phyloP scores from a whole-genome alignment of 2,797 vertebrate species.

The Sebastes iracundus region DNA sequence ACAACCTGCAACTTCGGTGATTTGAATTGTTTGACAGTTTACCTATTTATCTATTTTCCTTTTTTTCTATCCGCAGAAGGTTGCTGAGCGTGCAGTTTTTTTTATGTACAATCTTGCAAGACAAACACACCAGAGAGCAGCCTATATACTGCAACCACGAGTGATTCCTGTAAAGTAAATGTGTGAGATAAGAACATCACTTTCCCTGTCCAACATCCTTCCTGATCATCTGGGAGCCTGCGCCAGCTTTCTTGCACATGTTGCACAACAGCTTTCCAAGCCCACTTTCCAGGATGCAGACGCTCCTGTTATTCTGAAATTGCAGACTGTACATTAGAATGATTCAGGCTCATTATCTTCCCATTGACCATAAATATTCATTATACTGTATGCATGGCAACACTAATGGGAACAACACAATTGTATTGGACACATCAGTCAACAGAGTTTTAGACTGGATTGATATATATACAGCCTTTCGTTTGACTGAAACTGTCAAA shows the following conservation, averaged over 20 bases:
- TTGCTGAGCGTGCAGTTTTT: conserved; percentile 36
- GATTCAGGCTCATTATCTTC: conserved; percentile 27
- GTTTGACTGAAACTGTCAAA: background rate
- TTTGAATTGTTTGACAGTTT: conserved; percentile 40
- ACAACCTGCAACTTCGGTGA: conserved; percentile 5
- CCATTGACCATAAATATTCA: background rate
- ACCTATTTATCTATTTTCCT: conserved; percentile 12
- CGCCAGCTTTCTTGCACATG: conserved; percentile 9
- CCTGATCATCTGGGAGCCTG: conserved; percentile 31
- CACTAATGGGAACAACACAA: background rate
- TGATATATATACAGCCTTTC: background rate
- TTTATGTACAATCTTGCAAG: conserved; percentile 15
- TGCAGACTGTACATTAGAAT: background rate
- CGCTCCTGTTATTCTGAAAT: background rate
- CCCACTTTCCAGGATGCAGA: conserved; percentile 1
- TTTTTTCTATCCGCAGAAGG: conserved; percentile 1
- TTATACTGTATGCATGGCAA: background rate
- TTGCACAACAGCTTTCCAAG: background rate
- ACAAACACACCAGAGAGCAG: conserved; percentile 47
- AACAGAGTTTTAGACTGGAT: background rate
- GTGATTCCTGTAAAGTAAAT: conserved; percentile 38
- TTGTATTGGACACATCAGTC: background rate
- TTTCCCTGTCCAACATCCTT: conserved; percentile 22
- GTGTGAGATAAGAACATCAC: conserved; percentile 53
- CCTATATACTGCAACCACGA: background rate